Conservation (phyloP, 2,888 invertebrate species). For the Iselma pallidipennis region DNA sequence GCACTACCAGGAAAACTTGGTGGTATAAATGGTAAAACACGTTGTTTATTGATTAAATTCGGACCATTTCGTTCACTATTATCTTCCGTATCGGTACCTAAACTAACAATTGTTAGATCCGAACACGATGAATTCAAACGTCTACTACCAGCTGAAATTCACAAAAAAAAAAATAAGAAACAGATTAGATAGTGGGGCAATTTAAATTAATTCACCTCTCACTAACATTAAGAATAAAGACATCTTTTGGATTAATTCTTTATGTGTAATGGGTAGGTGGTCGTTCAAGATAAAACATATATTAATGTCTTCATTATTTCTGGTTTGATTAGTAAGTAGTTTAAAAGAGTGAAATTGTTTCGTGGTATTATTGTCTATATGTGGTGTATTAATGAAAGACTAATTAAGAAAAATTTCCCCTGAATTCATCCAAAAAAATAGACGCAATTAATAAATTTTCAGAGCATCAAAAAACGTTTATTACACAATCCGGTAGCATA, state of each 20-base stretch:
- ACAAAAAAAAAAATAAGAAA: background rate
- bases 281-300: slow-evolving; percentile 10
- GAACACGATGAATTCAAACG: slow-evolving; percentile 55
- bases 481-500: too few species aligned
- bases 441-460: too few species aligned
- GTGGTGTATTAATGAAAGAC: too few species aligned
- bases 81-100: slow-evolving; percentile 56
- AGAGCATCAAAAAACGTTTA: background rate
- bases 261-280: background rate
- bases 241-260: background rate
- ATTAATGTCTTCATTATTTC: slow-evolving; percentile 27
- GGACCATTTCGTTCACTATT: slow-evolving; percentile 54
- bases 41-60: slow-evolving; percentile 82
- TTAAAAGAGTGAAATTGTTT: slow-evolving; percentile 41
- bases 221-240: slow-evolving; percentile 21
- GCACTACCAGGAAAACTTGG: slow-evolving; percentile 77
- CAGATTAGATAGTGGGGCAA: slow-evolving; percentile 11
- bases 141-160: slow-evolving; percentile 49
- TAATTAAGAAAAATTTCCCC: background rate
- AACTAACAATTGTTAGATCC: slow-evolving; percentile 57
- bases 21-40: slow-evolving; percentile 87
- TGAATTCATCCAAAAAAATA: background rate
- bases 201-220: slow-evolving; percentile 21
- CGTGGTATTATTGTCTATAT: too few species aligned
- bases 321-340: slow-evolving; percentile 51